Evolutionary conservation across 2,888 invertebrate species (phyloP).

Genomic region (Lasiommata megera): DNA sequence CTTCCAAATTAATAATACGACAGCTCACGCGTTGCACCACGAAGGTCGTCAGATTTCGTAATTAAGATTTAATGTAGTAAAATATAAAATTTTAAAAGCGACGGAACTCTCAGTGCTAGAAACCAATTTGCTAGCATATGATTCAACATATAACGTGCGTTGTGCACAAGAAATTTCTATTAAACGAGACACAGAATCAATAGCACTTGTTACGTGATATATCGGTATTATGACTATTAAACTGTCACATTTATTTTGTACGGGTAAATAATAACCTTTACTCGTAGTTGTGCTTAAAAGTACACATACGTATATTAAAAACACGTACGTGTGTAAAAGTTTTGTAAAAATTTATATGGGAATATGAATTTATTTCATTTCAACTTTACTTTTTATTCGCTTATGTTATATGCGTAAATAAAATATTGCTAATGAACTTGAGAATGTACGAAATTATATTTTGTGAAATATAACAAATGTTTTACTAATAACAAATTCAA

Average conservation of each 20-base stretch:
- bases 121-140: background rate
- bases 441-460: no score
- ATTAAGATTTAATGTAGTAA: no score
- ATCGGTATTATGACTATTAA: slow-evolving; percentile 22
- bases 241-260: slow-evolving; percentile 25
- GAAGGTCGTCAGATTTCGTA: no score
- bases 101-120: background rate
- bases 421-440: no score
- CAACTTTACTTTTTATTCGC: no score
- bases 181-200: slow-evolving; percentile 25
- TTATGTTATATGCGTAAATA: no score
- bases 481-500: no score
- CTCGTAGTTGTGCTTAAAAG: slow-evolving; percentile 15
- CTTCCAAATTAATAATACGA: no score
- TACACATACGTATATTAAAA: background rate
- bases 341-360: background rate
- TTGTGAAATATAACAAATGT: no score
- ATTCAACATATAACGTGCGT: background rate
- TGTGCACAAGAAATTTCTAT: slow-evolving; percentile 14
- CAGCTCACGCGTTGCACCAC: no score
- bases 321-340: background rate
- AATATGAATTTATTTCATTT: no score
- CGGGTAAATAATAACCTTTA: slow-evolving; percentile 22
- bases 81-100: background rate
- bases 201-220: slow-evolving; percentile 24